Percentiles rank a stretch among this genome's conserved stretches.
These are phyloP conservation scores for Vulpes lagopus DNA, from an alignment of 2,113 vertebrate genomes.

Conservation along the genomic window DNA sequence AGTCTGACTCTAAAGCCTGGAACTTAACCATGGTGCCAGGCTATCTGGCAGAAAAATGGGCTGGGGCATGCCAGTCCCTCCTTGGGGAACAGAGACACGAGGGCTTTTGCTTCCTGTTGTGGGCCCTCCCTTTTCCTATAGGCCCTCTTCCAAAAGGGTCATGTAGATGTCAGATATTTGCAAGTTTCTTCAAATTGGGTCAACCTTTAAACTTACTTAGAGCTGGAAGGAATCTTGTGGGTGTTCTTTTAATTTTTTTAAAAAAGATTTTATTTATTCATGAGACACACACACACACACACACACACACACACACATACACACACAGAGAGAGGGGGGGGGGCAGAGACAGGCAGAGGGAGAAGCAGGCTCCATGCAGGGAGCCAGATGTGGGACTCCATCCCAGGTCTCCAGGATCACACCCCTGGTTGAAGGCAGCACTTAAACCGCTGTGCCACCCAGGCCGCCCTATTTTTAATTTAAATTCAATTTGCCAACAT, in stretches of 20 bases:
- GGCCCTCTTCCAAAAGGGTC: background rate
- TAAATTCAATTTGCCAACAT: too few species aligned
- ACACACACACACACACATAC: too few species aligned
- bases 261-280: too few species aligned
- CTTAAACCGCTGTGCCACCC: too few species aligned
- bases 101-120: background rate
- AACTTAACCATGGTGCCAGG: background rate
- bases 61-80: background rate
- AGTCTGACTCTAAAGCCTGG: background rate
- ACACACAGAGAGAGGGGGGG: too few species aligned
- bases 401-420: too few species aligned
- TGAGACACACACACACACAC: too few species aligned
- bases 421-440: too few species aligned
- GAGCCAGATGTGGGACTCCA: too few species aligned
- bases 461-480: too few species aligned
- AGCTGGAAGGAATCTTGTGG: background rate
- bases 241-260: background rate
- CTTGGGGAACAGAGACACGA: rapidly evolving
- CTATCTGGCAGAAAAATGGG: background rate
- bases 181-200: background rate
- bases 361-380: too few species aligned
- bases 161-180: background rate
- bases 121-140: background rate
- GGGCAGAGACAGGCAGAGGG: too few species aligned
- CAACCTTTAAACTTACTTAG: constrained; percentile 13